phyloP scores from a whole-genome alignment of 2,888 invertebrate genomes.

The Agonopterix subpropinquella region DNA sequence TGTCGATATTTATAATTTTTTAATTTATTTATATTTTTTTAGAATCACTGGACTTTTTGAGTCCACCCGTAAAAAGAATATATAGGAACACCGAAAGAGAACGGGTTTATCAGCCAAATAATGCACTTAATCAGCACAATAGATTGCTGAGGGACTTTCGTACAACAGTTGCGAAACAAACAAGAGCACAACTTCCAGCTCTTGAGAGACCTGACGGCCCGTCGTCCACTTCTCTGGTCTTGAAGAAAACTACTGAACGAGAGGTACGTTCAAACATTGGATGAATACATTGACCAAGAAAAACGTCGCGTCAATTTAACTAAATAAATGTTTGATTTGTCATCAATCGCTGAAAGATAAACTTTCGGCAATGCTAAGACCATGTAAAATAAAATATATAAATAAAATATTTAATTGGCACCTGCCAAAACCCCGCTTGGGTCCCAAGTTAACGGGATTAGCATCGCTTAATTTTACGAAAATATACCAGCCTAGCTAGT shows the following conservation, averaged over 20 bases:
- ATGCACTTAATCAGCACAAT: background rate
- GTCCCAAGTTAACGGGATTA: too few species aligned
- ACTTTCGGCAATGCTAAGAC: too few species aligned
- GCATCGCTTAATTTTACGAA: too few species aligned
- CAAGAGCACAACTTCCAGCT: constrained; percentile 2
- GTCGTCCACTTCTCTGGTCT: constrained; percentile 30
- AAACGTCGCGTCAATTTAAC: too few species aligned
- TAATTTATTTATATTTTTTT: constrained; percentile 30
- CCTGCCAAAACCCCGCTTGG: too few species aligned
- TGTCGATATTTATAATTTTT: too few species aligned
- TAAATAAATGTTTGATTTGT: too few species aligned
- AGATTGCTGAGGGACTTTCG: constrained; percentile 14
- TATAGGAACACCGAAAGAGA: constrained; percentile 5
- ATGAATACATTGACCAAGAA: too few species aligned
- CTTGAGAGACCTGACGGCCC: constrained; percentile 6
- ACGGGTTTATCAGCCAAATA: constrained; percentile 4
- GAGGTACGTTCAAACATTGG: constrained; percentile 19
- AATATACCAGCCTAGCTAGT: too few species aligned
- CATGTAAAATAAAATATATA: too few species aligned
- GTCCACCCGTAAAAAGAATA: constrained; percentile 35
- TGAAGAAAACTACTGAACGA: constrained; percentile 30
- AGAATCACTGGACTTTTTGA: constrained; percentile 47
- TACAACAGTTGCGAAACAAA: constrained; percentile 14
- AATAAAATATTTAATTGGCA: too few species aligned
- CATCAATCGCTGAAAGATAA: too few species aligned